Percentiles rank a stretch among this genome's conserved stretches.
These are phyloP conservation scores for Petrocephalus microphthalmus DNA, from an alignment of 2,113 vertebrate genomes.

Conservation along the genomic window DNA sequence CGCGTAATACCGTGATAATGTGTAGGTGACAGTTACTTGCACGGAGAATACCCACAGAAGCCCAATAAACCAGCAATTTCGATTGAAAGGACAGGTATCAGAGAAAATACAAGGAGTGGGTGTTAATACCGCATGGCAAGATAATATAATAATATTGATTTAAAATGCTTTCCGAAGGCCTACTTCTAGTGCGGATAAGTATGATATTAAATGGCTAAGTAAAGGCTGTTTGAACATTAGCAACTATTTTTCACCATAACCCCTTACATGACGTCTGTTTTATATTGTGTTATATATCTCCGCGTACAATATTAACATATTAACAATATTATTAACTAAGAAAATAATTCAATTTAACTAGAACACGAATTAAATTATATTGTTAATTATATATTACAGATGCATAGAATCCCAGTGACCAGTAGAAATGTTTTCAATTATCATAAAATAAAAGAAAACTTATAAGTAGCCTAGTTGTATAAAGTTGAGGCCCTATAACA, in stretches of 20 bases:
- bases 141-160: not conserved
- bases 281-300: not conserved
- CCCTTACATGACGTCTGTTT: not conserved
- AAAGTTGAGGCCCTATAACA: not conserved
- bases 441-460: not conserved
- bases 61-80: not conserved
- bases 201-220: not conserved
- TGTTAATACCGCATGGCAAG: not conserved
- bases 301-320: not conserved
- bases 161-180: not conserved
- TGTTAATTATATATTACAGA: not conserved
- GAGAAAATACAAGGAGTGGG: not conserved
- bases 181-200: not conserved
- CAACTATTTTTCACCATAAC: not conserved
- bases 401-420: not conserved
- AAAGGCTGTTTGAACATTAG: not conserved
- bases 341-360: not conserved
- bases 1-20: not conserved
- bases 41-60: not conserved
- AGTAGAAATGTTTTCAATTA: not conserved
- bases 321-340: not conserved
- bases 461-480: not conserved
- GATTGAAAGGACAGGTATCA: not conserved
- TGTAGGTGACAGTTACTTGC: not conserved
- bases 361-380: not conserved